Evolutionary conservation across 2,113 vertebrate species (phyloP).

Genomic region (Callorhinus ursinus): DNA sequence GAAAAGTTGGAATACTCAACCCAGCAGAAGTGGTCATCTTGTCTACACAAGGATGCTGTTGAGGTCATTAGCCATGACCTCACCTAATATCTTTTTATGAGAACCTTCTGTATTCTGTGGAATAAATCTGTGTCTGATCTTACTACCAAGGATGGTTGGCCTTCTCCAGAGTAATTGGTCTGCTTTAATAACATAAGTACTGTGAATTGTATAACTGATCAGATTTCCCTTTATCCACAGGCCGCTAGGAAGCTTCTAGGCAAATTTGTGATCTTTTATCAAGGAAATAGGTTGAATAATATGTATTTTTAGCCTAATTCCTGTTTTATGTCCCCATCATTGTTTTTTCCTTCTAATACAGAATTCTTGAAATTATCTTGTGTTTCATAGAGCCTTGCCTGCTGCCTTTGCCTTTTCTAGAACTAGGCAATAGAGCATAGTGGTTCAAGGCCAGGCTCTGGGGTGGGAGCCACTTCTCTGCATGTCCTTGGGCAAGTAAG

Average conservation of each 20-base stretch:
- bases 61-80: background rate
- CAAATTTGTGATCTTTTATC: background rate
- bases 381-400: background rate
- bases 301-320: background rate
- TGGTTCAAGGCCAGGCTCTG: background rate
- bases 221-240: background rate
- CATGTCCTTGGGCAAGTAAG: background rate
- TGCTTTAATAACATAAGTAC: background rate
- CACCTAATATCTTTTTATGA: background rate
- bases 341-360: background rate
- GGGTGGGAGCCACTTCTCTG: background rate
- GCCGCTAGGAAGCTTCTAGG: background rate
- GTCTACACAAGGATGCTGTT: background rate
- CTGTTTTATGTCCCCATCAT: background rate
- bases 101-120: background rate
- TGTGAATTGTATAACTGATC: background rate
- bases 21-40: background rate
- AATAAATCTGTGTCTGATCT: background rate
- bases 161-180: background rate
- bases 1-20: background rate
- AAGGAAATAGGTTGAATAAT: background rate
- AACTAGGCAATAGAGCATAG: background rate
- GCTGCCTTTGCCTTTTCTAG: background rate
- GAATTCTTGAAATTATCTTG: background rate
- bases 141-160: background rate